Conservation (phyloP, 2,113 vertebrate genomes). For the Phoxinus phoxinus region DNA sequence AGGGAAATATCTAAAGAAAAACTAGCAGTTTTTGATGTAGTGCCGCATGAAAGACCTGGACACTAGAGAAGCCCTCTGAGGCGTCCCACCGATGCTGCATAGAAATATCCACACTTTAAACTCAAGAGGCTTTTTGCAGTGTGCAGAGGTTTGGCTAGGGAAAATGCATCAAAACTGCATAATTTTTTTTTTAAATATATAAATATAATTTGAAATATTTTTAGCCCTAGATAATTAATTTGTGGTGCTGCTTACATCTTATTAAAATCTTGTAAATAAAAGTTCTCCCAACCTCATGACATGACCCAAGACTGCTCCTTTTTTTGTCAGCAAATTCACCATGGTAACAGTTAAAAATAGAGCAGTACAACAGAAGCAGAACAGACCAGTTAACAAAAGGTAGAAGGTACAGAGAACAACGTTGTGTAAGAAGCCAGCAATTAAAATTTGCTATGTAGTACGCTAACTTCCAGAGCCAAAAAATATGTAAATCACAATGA, state of each 20-base stretch:
- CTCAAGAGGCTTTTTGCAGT: conserved; percentile 3
- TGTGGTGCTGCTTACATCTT: not conserved
- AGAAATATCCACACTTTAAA: conserved; percentile 4
- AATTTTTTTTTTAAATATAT: no score
- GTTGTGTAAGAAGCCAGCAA: not conserved
- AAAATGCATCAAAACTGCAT: not conserved
- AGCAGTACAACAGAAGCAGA: conserved; percentile 36
- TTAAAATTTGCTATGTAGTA: not conserved
- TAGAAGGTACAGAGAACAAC: conserved; percentile 9
- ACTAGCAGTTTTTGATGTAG: not conserved
- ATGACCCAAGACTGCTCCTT: not conserved
- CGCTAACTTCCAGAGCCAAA: not conserved
- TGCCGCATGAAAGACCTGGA: not conserved
- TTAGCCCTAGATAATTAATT: not conserved
- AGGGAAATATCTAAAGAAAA: not conserved
- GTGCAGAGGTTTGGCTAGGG: not conserved
- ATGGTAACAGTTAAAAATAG: conserved; percentile 41
- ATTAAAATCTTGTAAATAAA: not conserved
- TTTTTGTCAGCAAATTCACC: conserved; percentile 5
- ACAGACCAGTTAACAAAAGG: conserved; percentile 32
- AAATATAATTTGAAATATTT: no score
- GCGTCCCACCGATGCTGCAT: not conserved
- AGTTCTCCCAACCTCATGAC: conserved; percentile 5
- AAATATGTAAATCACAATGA: not conserved
- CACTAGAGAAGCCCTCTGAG: not conserved